Evolutionary conservation across 2,797 vertebrate genomes (phyloP).

Genomic region (Eleutherodactylus coqui): DNA sequence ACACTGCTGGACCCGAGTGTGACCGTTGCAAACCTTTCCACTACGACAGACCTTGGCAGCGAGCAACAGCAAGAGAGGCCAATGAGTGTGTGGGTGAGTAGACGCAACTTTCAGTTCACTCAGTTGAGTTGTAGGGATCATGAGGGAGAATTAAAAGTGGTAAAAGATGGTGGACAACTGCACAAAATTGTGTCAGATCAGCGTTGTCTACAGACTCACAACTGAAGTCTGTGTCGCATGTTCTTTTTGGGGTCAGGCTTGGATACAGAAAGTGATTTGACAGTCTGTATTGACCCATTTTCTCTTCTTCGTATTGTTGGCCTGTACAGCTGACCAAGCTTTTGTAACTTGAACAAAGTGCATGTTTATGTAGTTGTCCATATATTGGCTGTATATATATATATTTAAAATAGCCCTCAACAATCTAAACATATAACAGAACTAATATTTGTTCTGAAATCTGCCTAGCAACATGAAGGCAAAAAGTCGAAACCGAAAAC

Average conservation of each 20-base stretch:
- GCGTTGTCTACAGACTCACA: neutral
- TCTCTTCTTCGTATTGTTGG: neutral
- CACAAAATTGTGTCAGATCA: neutral
- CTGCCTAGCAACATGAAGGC: neutral
- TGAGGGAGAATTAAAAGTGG: neutral
- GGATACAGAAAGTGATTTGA: constrained; percentile 21
- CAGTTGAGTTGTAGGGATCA: neutral
- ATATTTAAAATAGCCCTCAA: neutral
- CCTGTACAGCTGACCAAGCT: neutral
- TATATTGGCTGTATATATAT: neutral
- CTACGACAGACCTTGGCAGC: constrained; percentile 98
- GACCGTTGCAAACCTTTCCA: constrained; percentile 99
- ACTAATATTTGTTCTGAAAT: neutral
- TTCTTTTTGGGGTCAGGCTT: neutral
- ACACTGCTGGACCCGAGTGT: constrained; percentile 96
- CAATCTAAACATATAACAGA: neutral
- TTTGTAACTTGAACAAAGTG: constrained; percentile 24
- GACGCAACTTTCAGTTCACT: neutral
- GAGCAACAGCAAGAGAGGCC: constrained; percentile 94
- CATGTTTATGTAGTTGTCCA: neutral
- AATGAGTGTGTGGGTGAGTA: constrained; percentile 98
- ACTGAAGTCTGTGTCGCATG: neutral
- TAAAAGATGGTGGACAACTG: neutral
- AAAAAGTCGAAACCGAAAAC: neutral
- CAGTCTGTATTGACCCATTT: neutral